phyloP scores from a whole-genome alignment of 2,888 invertebrate species.

The Furcula furcula region DNA sequence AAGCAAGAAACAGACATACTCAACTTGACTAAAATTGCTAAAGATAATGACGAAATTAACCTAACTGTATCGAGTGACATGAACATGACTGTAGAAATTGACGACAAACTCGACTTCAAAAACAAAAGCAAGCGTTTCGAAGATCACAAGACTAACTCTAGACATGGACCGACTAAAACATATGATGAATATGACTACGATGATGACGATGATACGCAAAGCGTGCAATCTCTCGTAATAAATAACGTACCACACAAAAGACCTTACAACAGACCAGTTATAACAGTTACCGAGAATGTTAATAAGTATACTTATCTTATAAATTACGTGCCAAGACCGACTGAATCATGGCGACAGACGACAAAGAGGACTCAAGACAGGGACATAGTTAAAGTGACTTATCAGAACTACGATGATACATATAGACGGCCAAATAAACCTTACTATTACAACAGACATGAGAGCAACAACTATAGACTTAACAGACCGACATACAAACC shows the following conservation, averaged over 20 bases:
- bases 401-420: slow-evolving; percentile 73
- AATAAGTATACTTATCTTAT: slow-evolving; percentile 77
- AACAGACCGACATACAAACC: slow-evolving; percentile 48
- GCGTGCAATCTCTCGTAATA: slow-evolving; percentile 67
- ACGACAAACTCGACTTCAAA: slow-evolving; percentile 83
- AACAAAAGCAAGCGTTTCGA: slow-evolving; percentile 68
- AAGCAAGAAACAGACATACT: slow-evolving; percentile 36
- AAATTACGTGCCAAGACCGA: slow-evolving; percentile 77
- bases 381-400: slow-evolving; percentile 74
- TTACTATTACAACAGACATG: slow-evolving; percentile 57
- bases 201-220: slow-evolving; percentile 57
- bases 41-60: slow-evolving; percentile 34
- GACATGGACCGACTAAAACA: slow-evolving; percentile 48
- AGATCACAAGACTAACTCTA: slow-evolving; percentile 43
- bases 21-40: slow-evolving; percentile 25
- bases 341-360: slow-evolving; percentile 69
- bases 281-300: slow-evolving; percentile 73
- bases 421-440: slow-evolving; percentile 69
- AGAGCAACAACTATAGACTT: slow-evolving; percentile 50
- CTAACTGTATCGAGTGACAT: slow-evolving; percentile 34
- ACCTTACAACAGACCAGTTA: slow-evolving; percentile 65
- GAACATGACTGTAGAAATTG: slow-evolving; percentile 57
- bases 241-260: slow-evolving; percentile 64
- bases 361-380: slow-evolving; percentile 58
- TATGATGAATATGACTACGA: slow-evolving; percentile 55